Conservation (phyloP, 2,888 invertebrate genomes). For the Selenia dentaria region DNA sequence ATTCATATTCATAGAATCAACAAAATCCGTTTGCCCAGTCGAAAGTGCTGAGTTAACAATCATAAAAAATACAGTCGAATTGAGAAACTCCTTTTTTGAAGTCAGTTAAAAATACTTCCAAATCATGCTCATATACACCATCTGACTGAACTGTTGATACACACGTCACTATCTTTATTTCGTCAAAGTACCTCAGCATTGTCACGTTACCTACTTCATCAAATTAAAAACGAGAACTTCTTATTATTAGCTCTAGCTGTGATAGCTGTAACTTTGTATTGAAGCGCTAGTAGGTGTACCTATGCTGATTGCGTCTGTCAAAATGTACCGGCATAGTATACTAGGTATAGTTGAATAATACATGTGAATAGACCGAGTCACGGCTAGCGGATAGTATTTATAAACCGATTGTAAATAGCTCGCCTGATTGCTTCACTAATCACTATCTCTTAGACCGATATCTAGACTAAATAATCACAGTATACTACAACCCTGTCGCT, state of each 20-base stretch:
- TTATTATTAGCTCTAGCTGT: not conserved
- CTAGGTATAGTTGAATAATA: constrained; percentile 28
- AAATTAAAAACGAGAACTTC: too few species aligned
- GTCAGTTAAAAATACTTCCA: too few species aligned
- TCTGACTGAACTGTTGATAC: too few species aligned
- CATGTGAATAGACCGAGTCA: constrained; percentile 36
- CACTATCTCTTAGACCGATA: constrained; percentile 35
- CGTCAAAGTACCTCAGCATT: too few species aligned
- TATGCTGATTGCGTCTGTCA: constrained; percentile 13
- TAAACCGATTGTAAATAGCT: constrained; percentile 49
- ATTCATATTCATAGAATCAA: too few species aligned
- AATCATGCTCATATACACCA: too few species aligned
- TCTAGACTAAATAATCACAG: constrained; percentile 15
- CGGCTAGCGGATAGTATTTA: constrained; percentile 45
- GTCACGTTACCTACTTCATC: too few species aligned
- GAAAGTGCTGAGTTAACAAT: too few species aligned
- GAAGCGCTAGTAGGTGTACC: not conserved
- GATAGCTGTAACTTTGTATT: not conserved
- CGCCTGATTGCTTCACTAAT: constrained; percentile 52
- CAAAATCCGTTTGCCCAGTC: too few species aligned
- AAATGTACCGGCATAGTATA: constrained; percentile 15
- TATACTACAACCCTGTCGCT: constrained; percentile 6
- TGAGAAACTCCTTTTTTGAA: too few species aligned
- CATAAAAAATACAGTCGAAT: too few species aligned
- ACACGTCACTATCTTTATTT: too few species aligned